Evolutionary conservation across 2,888 invertebrate species (phyloP), one percentile per base, ranked within the genome.

Genomic region (Erpobdella octoculata): DNA sequence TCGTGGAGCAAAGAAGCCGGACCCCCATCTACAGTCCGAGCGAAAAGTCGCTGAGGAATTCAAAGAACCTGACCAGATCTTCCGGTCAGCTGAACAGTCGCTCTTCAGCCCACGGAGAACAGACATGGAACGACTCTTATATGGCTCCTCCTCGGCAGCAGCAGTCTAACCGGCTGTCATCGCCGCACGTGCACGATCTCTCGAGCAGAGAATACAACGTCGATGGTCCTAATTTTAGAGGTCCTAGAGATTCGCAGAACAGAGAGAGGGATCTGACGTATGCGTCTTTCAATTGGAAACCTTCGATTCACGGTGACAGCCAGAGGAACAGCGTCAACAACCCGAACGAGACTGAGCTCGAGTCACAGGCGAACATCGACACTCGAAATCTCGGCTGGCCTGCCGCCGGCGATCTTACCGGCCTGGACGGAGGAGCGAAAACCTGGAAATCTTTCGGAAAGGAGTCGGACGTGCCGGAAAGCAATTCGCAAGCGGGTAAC

Each of bases 11-110:
- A 1, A 33, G 69, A 2, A 58, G 58, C 35, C 46, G 69, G 35
- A 48, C 53, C 15, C 69, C 69, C 2, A 36, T 69, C 5, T 69
- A 69, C 69, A 38, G 69, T 48, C 58, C 69, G 2, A 53, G 53
- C 33, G 35, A 62, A 8, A 35, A n/a, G 15, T 1, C 53, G 53
- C 15, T 53, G 1, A 53, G 15, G 1, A 25, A 4, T 21, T 28
- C 53, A n/a, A 28, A 28, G 28, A 53, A 53, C 53, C 21, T 9
- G 21, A 28, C 5, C 53, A 21, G 1, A n/a, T n/a, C n/a, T 9
- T 53, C 21, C 21, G 53, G 53, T 1, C 18, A 53, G 12, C 2
- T 9, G 53, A 53, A 53, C 53, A 9, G 48, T 21, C 5, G n/a
- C 48, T 8, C n/a, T 1, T 9, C 9, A 41, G 53, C 21, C 5